These are phyloP conservation scores for Sebastes minor DNA, from an alignment of 2,797 vertebrate species.

Conservation along the genomic window DNA sequence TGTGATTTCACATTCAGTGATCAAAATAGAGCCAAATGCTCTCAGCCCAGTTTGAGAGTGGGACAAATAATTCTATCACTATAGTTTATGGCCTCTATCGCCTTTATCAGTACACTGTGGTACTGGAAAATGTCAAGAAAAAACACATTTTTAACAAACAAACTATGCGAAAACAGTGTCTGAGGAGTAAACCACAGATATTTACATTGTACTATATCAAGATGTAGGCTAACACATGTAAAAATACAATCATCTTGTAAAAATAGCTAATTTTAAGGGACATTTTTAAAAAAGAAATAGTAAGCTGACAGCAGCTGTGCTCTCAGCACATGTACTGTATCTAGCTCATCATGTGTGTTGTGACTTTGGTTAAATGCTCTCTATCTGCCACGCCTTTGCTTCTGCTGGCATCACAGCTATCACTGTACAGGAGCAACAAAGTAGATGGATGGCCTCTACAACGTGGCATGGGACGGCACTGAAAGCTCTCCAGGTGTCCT, in stretches of 20 bases:
- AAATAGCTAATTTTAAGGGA: not conserved
- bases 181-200: not conserved
- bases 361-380: conserved; percentile 3
- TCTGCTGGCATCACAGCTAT: conserved; percentile 33
- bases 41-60: not conserved
- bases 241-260: not conserved
- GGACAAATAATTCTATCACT: not conserved
- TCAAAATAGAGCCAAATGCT: not conserved
- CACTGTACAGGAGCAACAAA: not conserved
- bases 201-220: not conserved
- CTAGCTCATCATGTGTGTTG: not conserved
- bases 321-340: not conserved
- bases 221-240: too few relatives aligned
- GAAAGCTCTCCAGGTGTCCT: conserved; percentile 19
- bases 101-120: not conserved
- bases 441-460: conserved; percentile 30
- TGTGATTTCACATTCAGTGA: not conserved
- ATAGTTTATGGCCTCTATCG: not conserved
- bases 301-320: not conserved
- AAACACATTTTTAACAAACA: not conserved
- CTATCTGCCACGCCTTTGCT: conserved; percentile 53
- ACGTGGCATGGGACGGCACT: not conserved
- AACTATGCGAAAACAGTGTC: not conserved
- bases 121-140: not conserved
- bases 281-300: rapidly evolving